Base-by-base conservation (phyloP, 2,888 invertebrate species). In the Phymatocera aterrima region DNA sequence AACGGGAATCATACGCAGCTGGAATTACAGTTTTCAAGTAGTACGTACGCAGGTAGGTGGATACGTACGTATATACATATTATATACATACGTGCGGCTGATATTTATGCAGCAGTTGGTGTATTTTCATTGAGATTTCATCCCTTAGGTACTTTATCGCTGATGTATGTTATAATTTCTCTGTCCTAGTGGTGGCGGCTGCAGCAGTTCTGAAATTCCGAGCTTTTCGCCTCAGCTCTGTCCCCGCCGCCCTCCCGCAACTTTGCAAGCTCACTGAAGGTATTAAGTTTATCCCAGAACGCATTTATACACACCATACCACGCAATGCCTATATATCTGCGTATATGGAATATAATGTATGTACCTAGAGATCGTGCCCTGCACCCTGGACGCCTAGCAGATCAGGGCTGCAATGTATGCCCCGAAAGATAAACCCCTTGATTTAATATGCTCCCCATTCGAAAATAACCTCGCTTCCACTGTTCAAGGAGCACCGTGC, bases 401-500 rank as follows among this genome's bases (percentile, higher is more conserved):
- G n/a, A n/a, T n/a, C 57, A 57, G 3, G 24, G 4, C 28, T 28
- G 28, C 68, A 46, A 68, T 68, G 68, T 43, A 68, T 68, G 68
- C 46, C 28, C 46, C 43, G 5, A 28, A 68, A 68, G 68, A 68
- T 68, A 68, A 68, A 68, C 68, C 68, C 68, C 24, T 68, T 68
- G 68, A 68, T 68, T 68, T 68, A 68, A 68, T 68, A 68, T 68
- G 68, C 68, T 68, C 28, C n/a, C 61, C 37, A 64, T 64, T 64
- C 12, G 18, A 37, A 64, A 64, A 37, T 37, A 6, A 15, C 61
- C 21, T n/a, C 34, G 15, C 37, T 18, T 8, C 34, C n/a, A 24
- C 61, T 37, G 10, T 34, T 34, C 4, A n/a, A 34, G 18, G 21
- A 43, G 8, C 31, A 12, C 60, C 24, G n/a, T n/a, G n/a, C n/a